Percentiles rank a stretch among this genome's conserved stretches.
These are phyloP conservation scores for Himalopsyche tibetana DNA, from an alignment of 2,888 invertebrate genomes.

Conservation along the genomic window DNA sequence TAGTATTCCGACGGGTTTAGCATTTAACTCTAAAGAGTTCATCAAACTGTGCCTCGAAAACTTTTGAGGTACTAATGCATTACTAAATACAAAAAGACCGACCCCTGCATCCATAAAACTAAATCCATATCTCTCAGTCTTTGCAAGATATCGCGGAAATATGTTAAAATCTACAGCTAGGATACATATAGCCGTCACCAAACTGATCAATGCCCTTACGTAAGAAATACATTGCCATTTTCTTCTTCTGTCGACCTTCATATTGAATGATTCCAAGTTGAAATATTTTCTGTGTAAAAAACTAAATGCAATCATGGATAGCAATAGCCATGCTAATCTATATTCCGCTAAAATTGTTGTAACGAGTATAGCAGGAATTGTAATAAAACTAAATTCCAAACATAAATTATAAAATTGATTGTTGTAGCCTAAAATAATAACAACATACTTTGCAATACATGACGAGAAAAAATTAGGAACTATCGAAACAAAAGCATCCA, in stretches of 20 bases:
- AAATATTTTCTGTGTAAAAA: conserved; percentile 52
- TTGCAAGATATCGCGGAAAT: conserved; percentile 91
- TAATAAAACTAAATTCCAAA: conserved; percentile 77
- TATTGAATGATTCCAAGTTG: conserved; percentile 51
- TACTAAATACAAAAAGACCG: conserved; percentile 89
- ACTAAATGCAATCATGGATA: conserved; percentile 64
- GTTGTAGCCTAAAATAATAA: conserved; percentile 57
- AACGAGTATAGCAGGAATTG: conserved; percentile 77
- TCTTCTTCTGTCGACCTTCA: conserved; percentile 66
- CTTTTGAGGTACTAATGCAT: conserved; percentile 85
- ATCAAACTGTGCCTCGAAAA: conserved; percentile 69
- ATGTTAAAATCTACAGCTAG: conserved; percentile 94
- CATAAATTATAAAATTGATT: conserved; percentile 68
- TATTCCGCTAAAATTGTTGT: conserved; percentile 75
- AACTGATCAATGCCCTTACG: conserved; percentile 82
- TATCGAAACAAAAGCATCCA: conserved; percentile 72
- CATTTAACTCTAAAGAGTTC: conserved; percentile 67
- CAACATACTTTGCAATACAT: conserved; percentile 66
- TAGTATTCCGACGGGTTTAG: conserved; percentile 71
- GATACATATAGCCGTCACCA: conserved; percentile 88
- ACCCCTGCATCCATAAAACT: conserved; percentile 98
- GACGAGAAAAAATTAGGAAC: conserved; percentile 61
- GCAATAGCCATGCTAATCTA: conserved; percentile 46
- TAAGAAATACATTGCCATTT: conserved; percentile 79
- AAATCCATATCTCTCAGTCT: conserved; percentile 90